Base-by-base conservation (phyloP, 2,888 invertebrate species). In the Drosophila melanosoma region DNA sequence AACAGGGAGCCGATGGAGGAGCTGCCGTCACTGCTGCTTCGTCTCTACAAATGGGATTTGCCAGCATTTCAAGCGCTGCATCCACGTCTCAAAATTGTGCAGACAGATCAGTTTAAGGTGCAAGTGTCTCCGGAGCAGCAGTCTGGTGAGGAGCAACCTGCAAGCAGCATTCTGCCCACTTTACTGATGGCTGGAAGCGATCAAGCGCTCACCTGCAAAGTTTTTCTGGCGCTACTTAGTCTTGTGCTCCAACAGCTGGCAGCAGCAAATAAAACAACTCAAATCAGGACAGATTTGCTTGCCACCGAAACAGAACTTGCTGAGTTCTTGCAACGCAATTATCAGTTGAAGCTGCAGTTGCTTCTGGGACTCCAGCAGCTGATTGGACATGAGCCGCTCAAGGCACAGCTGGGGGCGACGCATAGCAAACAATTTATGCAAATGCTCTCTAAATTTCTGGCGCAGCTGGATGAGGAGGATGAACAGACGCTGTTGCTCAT, bases 331-430 rank as follows among this genome's bases (percentile, higher is more conserved):
- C 81, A 89, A 7, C 29, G 69, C 5, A 91, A 91, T 57, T 92
- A 90, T 69, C 87, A 90, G 33, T 66, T 85, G 0, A 89, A 88
- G 64, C 71, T 92, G 20, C 81, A 91, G n/a, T 82, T 93, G 42
- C 70, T 93, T 0, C 73, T 90, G 10, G 86, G 90, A 4, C 83
- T 93, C 0, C 91, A 90, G n/a, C 86, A 90, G 32, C 74, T 93
- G 32, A 85, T 93, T 0, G 79, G 89, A n/a, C 89, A 91, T 72
- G 84, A 86, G 38, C 87, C 91, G 6, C 81, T 93, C 17, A 92
- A 91, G 61, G 49, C 88, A 1, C 91, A 92, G 60, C 80, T 93
- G 6, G 79, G 85, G 3, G 85, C 90, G 0, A 26, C 63, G 23
- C 90, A 92, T 51, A 87, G 89, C 0, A 74, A 58, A 10, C 89